Base-by-base conservation (phyloP, 2,113 vertebrate genomes). In the western clawed frog (Xenopus tropicalis) region DNA sequence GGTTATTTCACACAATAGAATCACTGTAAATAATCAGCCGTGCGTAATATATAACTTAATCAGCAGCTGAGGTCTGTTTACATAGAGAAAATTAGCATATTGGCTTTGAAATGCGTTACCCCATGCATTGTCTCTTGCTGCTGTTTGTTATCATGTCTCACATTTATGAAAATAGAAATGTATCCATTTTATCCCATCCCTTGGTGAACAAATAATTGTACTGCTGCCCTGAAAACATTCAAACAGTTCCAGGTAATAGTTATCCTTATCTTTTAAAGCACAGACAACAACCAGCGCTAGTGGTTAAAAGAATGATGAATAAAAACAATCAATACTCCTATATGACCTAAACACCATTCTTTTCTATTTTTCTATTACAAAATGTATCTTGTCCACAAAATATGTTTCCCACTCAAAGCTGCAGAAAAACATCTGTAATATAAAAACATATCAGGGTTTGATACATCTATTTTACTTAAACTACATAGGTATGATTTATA, bases 181-280 rank as follows among this genome's bases (percentile, higher is more conserved):
- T 71, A 78, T 72, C 84, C 69, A 78, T 78, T 58, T 79, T 66
- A 78, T 79, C 16, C 0, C 52, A 75, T 73, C 21, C 66, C 42
- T 61, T 59, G 54, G 70, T 84, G 84, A 85, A 80, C 66, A 83
- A 74, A 83, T 85, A 85, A 82, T 85, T 84, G 80, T 71, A 79
- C 77, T 81, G 82, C 80, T 85, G 64, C 73, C 75, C 78, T 66
- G 80, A 83, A 85, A 84, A 72, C 74, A 80, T 81, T 77, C 82
- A 70, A 71, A 75, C 4, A 13, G 20, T 43, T 44, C 79, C 42
- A 77, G 68, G 58, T 84, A 72, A 83, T 82, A 83, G 78, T n/a
- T 79, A 69, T 70, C 85, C 42, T 74, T 86, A 64, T 80, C 82
- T 84, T 70, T 77, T 74, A 71, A 78, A 85, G 77, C 68, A 62